Evolutionary conservation across 2,888 invertebrate species (phyloP).

Genomic region (Trisateles emortualis): DNA sequence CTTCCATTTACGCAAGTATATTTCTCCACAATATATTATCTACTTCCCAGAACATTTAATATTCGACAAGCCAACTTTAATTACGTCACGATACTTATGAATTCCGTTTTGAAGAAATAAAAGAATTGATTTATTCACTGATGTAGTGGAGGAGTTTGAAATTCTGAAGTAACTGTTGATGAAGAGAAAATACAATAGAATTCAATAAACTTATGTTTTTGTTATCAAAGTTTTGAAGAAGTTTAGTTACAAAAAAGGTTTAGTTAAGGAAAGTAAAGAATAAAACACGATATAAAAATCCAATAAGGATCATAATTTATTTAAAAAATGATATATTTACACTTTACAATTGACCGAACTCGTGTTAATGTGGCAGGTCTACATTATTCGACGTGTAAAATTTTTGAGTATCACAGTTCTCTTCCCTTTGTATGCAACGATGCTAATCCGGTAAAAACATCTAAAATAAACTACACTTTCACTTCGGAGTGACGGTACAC

Average conservation of each 20-base stretch:
- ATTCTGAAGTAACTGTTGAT: not conserved
- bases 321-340: conserved; percentile 83
- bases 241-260: not conserved
- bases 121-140: not conserved
- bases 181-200: not conserved
- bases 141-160: not conserved
- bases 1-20: conserved; percentile 61
- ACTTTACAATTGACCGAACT: conserved; percentile 84
- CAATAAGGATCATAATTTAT: conserved; percentile 85
- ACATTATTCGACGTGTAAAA: conserved; percentile 44
- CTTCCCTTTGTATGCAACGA: conserved; percentile 38
- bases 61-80: conserved; percentile 50
- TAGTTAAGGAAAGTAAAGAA: conserved; percentile 29
- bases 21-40: conserved; percentile 53
- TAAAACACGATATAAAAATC: conserved; percentile 75
- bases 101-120: conserved; percentile 12
- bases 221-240: not conserved
- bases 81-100: conserved; percentile 20
- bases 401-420: conserved; percentile 53
- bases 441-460: conserved; percentile 43
- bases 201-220: not conserved
- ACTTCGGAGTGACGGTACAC: conserved; percentile 27
- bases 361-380: conserved; percentile 66
- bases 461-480: conserved; percentile 44
- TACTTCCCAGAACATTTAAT: conserved; percentile 51